A percentile compares a stretch with the other conserved stretches of the same genome.
Evolutionary conservation across 2,888 invertebrate genomes (phyloP).

Genomic region (Leptothorax acervorum): DNA sequence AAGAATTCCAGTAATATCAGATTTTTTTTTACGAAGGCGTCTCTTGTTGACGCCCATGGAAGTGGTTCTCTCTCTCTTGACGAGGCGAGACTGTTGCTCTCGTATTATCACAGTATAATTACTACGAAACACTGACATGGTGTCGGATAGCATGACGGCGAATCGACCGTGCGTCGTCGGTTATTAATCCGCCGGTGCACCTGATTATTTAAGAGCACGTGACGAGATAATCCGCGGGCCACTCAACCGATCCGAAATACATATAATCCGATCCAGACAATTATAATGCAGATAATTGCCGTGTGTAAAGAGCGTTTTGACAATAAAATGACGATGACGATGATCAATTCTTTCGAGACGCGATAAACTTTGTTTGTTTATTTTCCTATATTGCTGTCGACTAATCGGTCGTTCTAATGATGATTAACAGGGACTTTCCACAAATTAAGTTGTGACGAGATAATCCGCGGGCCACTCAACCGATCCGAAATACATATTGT

Average conservation of each 20-base stretch:
- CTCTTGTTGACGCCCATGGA: conserved; percentile 13
- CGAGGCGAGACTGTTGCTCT: conserved; percentile 23
- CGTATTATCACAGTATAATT: conserved; percentile 40
- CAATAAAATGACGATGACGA: no score
- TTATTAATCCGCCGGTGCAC: conserved; percentile 18
- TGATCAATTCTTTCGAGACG: no score
- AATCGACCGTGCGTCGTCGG: neutral
- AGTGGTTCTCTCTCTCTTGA: neutral
- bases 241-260: neutral
- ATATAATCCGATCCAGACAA: no score
- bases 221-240: neutral
- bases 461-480: no score
- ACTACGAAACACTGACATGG: conserved; percentile 25
- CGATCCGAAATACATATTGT: no score
- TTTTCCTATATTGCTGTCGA: no score
- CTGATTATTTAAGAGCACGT: conserved; percentile 17
- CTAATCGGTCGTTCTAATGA: no score
- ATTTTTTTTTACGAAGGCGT: neutral
- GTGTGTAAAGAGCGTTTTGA: no score
- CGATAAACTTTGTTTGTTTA: no score
- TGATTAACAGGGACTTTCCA: no score
- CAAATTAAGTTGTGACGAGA: no score
- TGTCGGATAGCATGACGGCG: conserved; percentile 3
- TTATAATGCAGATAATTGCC: no score
- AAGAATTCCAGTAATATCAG: neutral